phyloP scores from a whole-genome alignment of 2,888 invertebrate species.

The Drosophila birchii region DNA sequence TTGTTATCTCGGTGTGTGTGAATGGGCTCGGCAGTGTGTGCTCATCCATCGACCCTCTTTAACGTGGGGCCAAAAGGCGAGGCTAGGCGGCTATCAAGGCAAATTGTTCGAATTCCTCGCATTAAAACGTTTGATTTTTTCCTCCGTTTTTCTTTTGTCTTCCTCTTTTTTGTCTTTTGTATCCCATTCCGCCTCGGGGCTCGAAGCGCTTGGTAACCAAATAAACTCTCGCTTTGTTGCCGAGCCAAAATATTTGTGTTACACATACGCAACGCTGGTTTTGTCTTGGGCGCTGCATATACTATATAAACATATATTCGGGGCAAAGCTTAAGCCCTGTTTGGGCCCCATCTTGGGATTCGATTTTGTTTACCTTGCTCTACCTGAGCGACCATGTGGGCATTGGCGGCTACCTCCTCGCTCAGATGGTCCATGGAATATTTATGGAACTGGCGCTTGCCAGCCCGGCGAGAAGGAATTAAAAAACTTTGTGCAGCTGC shows the following conservation, averaged over 20 bases:
- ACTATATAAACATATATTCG: not conserved
- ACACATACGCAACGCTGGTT: slow-evolving; percentile 61
- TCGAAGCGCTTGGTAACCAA: slow-evolving; percentile 66
- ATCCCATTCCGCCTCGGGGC: slow-evolving; percentile 26
- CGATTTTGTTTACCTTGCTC: slow-evolving; percentile 28
- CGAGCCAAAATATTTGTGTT: slow-evolving; percentile 67
- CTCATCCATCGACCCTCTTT: slow-evolving; percentile 28
- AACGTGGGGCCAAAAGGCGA: slow-evolving; percentile 26
- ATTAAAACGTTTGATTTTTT: slow-evolving; percentile 68
- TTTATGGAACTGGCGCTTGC: slow-evolving; percentile 20
- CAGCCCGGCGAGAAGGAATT: slow-evolving; percentile 30
- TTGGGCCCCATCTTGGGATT: slow-evolving; percentile 13
- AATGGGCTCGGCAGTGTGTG: slow-evolving; percentile 25
- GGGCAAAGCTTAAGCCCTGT: slow-evolving; percentile 25
- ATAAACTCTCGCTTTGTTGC: slow-evolving; percentile 73
- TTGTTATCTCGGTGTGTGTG: slow-evolving; percentile 52
- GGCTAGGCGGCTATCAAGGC: slow-evolving; percentile 45
- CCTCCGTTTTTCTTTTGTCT: not conserved
- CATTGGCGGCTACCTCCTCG: slow-evolving; percentile 5
- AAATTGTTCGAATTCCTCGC: slow-evolving; percentile 74
- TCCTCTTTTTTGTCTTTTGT: slow-evolving; percentile 8
- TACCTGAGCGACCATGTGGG: slow-evolving; percentile 22
- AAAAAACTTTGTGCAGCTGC: slow-evolving; percentile 51
- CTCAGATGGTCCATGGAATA: slow-evolving; percentile 5
- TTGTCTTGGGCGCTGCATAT: slow-evolving; percentile 29